A percentile compares a stretch with the other conserved stretches of the same genome.
phyloP scores from a whole-genome alignment of 2,113 vertebrate species.

The Spermophilus dauricus region DNA sequence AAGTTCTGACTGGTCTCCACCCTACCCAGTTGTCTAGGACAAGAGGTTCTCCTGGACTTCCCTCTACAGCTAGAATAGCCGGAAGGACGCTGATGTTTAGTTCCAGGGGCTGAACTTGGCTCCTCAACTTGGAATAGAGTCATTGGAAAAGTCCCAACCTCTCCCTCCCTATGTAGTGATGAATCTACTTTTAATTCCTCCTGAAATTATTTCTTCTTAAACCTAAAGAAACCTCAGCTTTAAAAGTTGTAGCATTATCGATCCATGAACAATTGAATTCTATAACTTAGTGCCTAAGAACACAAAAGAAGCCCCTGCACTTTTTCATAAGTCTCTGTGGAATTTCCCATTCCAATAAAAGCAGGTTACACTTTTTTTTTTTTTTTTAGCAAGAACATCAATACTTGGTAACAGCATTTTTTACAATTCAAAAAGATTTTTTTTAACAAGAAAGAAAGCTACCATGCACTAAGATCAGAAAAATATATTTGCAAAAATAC shows the following conservation, averaged over 20 bases:
- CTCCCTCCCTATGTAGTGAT: conserved; percentile 21
- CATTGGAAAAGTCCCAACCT: conserved; percentile 63
- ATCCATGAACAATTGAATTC: conserved; percentile 62
- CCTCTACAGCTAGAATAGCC: conserved; percentile 46
- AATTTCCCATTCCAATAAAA: conserved; percentile 27
- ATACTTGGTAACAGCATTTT: conserved; percentile 42
- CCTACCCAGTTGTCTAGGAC: conserved; percentile 1
- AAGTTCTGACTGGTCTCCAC: conserved; percentile 39
- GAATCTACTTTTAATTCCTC: conserved; percentile 49
- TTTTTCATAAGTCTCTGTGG: conserved; percentile 57
- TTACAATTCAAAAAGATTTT: conserved; percentile 18
- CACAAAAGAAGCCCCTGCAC: conserved; percentile 63
- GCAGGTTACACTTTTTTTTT: neutral
- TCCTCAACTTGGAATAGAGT: conserved; percentile 20
- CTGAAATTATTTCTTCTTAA: conserved; percentile 76
- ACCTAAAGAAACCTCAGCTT: conserved; percentile 49
- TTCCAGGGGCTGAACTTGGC: conserved; percentile 65
- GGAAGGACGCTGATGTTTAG: conserved; percentile 66
- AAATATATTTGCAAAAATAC: conserved; percentile 25
- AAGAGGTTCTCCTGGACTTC: conserved; percentile 59
- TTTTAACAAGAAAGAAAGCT: conserved; percentile 12
- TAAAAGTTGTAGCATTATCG: conserved; percentile 48
- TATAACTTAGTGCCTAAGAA: conserved; percentile 64
- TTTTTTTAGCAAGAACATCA: conserved; percentile 8
- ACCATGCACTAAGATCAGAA: conserved; percentile 34